Conservation (phyloP, 2,888 invertebrate genomes). For the Melanostoma scalare region DNA sequence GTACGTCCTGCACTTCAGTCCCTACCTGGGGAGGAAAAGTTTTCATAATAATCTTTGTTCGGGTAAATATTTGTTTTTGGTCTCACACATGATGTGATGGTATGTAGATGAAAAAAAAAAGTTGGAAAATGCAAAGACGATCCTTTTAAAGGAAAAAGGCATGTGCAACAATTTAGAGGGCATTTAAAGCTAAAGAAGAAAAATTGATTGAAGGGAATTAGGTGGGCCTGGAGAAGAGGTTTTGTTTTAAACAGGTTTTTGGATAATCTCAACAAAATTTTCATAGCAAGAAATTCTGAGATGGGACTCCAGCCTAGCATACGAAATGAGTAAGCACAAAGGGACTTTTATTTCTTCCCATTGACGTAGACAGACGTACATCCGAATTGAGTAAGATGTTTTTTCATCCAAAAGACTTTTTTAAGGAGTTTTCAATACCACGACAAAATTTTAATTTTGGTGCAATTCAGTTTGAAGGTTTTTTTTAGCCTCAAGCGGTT, state of each 20-base stretch:
- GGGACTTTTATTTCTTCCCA: too few relatives aligned
- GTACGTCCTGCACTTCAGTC: not conserved
- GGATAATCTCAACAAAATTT: slow-evolving; percentile 15
- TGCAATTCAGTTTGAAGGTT: too few relatives aligned
- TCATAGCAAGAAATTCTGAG: not conserved
- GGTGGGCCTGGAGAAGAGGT: slow-evolving; percentile 14
- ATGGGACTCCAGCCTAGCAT: too few relatives aligned
- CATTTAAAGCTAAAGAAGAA: slow-evolving; percentile 21
- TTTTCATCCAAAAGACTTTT: too few relatives aligned
- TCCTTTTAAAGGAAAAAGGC: slow-evolving; percentile 6
- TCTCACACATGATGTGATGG: slow-evolving; percentile 65
- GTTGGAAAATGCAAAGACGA: slow-evolving; percentile 5
- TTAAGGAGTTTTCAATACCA: too few relatives aligned
- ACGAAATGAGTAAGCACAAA: too few relatives aligned
- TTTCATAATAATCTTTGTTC: slow-evolving; percentile 33
- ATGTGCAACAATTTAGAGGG: slow-evolving; percentile 14
- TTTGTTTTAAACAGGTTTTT: slow-evolving; percentile 27
- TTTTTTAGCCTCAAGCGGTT: too few relatives aligned
- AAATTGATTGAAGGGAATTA: slow-evolving; percentile 29
- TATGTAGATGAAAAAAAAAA: slow-evolving; percentile 21
- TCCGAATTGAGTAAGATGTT: too few relatives aligned
- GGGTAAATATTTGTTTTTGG: slow-evolving; percentile 75
- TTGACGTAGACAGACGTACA: too few relatives aligned
- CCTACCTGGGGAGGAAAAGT: slow-evolving; percentile 52
- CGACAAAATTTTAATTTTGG: too few relatives aligned